A percentile compares a stretch with the other conserved stretches of the same genome.
Conservation (phyloP, 2,888 invertebrate species). For the Timema cristinae region DNA sequence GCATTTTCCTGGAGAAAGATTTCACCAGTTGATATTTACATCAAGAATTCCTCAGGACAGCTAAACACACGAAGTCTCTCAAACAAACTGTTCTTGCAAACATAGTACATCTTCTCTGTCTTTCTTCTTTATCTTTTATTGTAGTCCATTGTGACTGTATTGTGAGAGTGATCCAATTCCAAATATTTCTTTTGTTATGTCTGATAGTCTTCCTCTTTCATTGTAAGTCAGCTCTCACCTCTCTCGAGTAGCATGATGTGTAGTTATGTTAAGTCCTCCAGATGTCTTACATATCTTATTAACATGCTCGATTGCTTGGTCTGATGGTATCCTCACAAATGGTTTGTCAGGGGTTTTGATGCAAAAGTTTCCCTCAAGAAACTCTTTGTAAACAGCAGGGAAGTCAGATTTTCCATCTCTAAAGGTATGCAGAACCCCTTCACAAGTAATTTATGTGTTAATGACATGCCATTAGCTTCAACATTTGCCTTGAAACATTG, state of each 20-base stretch:
- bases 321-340: too few species aligned
- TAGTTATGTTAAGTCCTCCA: background rate
- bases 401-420: background rate
- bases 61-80: conserved; percentile 7
- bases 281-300: background rate
- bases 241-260: background rate
- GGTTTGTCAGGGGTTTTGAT: too few species aligned
- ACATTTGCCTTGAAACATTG: background rate
- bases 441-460: background rate
- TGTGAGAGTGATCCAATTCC: background rate
- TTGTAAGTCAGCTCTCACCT: conserved; percentile 8
- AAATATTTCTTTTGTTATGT: background rate
- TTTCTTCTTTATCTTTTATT: background rate
- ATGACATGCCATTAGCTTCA: conserved; percentile 9
- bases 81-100: conserved; percentile 1
- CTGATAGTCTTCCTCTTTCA: conserved; percentile 5
- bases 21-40: background rate
- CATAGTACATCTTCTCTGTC: background rate
- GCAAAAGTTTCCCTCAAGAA: background rate
- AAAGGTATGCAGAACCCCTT: background rate
- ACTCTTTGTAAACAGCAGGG: background rate
- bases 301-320: background rate
- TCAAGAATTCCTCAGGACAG: background rate
- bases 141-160: background rate
- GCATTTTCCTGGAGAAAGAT: background rate